Evolutionary conservation across 2,113 vertebrate genomes (phyloP).

Genomic region (Egretta garzetta): DNA sequence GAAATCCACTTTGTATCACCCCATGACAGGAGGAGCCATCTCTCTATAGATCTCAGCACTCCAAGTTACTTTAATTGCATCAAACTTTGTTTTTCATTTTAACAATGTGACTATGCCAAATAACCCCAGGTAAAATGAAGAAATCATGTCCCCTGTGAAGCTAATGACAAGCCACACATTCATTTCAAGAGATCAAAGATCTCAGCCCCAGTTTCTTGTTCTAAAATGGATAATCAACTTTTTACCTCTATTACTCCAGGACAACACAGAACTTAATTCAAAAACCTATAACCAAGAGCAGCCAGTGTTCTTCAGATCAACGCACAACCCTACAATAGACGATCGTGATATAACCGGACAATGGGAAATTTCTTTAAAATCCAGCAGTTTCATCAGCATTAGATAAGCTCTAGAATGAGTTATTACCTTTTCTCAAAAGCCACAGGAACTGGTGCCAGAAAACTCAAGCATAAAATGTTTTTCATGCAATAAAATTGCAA

Average conservation of each 20-base stretch:
- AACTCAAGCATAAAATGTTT: not conserved
- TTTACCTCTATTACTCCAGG: not conserved
- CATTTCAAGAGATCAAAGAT: not conserved
- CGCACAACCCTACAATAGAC: not conserved
- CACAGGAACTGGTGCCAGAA: not conserved
- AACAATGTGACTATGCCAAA: not conserved
- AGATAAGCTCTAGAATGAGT: conserved; percentile 19
- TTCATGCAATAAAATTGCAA: conserved; percentile 9
- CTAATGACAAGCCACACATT: not conserved
- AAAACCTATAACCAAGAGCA: not conserved
- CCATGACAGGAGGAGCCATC: not conserved
- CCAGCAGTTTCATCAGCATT: not conserved
- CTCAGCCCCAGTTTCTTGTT: not conserved
- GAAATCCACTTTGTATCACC: not conserved
- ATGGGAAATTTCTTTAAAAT: not conserved
- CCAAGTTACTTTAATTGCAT: not conserved
- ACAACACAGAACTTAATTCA: not conserved
- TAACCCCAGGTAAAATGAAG: not conserved
- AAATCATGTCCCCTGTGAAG: not conserved
- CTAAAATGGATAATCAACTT: not conserved
- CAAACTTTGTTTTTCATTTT: not conserved
- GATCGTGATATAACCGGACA: not conserved
- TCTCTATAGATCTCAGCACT: not conserved
- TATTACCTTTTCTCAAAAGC: conserved; percentile 23
- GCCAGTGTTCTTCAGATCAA: not conserved